Conservation (phyloP, 2,113 vertebrate species). For the Anarrhichthys ocellatus region DNA sequence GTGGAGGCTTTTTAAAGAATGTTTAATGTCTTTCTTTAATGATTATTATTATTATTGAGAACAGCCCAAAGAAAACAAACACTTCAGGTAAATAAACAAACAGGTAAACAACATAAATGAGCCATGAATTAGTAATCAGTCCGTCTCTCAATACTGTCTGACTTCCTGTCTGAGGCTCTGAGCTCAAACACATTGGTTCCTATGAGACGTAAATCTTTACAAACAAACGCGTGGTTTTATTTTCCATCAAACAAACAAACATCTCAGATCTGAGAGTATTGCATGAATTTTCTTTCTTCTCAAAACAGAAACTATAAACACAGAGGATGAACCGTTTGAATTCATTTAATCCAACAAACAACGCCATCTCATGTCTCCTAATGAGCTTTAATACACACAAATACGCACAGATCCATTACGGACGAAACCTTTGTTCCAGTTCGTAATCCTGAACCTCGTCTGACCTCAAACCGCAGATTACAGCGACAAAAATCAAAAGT, state of each 20-base stretch:
- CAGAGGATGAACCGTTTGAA: not conserved
- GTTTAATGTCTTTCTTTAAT: not conserved
- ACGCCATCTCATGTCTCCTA: constrained; percentile 16
- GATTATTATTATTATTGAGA: not conserved
- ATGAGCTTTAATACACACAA: not conserved
- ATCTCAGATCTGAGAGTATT: no score
- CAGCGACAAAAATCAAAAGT: not conserved
- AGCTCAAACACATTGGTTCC: no score
- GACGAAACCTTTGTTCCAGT: constrained; percentile 5
- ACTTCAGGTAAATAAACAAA: not conserved
- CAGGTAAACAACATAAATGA: not conserved
- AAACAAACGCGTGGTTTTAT: no score
- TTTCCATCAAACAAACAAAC: no score
- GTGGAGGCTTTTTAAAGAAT: not conserved
- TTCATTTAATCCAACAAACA: constrained; percentile 28
- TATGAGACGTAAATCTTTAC: no score
- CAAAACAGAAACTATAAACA: constrained; percentile 46
- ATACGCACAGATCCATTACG: constrained; percentile 13
- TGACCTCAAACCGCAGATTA: not conserved
- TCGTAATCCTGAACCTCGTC: constrained; percentile 15
- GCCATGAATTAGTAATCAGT: no score
- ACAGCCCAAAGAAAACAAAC: not conserved
- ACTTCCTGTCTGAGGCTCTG: no score
- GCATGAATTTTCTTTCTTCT: constrained; percentile 7
- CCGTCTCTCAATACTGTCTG: no score